Conservation (phyloP, 2,113 vertebrate genomes). For the Dinomys branickii region DNA sequence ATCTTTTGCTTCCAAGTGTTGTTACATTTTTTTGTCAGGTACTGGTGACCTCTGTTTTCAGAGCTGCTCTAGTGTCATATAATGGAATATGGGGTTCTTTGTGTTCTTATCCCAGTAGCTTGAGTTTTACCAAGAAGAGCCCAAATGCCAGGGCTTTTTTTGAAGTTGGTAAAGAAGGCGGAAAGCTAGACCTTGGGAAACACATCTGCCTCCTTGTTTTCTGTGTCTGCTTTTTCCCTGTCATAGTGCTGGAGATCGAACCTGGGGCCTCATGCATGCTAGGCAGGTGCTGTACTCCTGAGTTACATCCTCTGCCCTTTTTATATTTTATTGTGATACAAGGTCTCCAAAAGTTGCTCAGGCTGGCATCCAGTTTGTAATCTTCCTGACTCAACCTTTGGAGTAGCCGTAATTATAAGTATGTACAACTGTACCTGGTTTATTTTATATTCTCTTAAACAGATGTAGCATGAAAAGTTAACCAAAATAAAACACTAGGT, state of each 20-base stretch:
- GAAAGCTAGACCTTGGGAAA: slow-evolving; percentile 35
- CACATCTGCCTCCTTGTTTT: neutral
- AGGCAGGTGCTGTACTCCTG: neutral
- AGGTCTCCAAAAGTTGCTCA: neutral
- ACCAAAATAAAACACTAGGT: neutral
- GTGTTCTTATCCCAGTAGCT: slow-evolving; percentile 10
- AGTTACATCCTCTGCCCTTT: neutral
- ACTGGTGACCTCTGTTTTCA: slow-evolving; percentile 65
- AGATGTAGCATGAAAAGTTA: neutral
- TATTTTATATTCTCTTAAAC: neutral
- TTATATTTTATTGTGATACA: neutral
- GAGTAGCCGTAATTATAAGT: neutral
- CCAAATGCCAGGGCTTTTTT: neutral
- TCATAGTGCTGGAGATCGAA: neutral
- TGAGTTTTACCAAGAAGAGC: neutral
- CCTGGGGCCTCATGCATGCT: neutral
- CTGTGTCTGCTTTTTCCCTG: neutral
- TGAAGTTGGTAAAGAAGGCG: slow-evolving; percentile 23
- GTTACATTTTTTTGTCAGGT: slow-evolving; percentile 63
- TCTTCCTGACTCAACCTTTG: neutral
- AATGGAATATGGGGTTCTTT: neutral
- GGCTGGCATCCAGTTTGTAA: neutral
- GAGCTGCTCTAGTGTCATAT: slow-evolving; percentile 49
- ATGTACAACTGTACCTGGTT: neutral
- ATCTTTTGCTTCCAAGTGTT: slow-evolving; percentile 39